These are phyloP conservation scores for Adelges cooleyi DNA, from an alignment of 1,140 invertebrate species.

Conservation along the genomic window DNA sequence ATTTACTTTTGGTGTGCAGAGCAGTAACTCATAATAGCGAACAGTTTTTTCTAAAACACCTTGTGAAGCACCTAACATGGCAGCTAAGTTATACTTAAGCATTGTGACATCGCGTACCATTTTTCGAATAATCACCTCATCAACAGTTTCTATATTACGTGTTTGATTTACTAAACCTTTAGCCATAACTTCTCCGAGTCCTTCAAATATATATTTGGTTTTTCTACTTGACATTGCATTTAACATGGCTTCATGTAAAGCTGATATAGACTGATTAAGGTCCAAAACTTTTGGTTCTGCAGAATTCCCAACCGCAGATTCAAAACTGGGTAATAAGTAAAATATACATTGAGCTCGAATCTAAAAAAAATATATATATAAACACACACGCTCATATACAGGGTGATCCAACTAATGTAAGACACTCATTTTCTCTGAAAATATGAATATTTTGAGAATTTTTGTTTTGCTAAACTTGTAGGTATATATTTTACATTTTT, in stretches of 20 bases:
- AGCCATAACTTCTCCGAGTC: constrained; percentile 73
- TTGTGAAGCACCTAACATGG: constrained; percentile 72
- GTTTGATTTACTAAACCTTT: constrained; percentile 74
- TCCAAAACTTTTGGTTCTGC: constrained; percentile 70
- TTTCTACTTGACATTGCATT: constrained; percentile 49
- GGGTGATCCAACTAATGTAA: no score
- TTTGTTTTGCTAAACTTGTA: no score
- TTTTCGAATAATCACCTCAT: constrained; percentile 60
- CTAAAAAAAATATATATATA: no score
- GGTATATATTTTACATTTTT: no score
- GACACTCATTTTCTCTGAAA: no score
- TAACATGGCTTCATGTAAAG: constrained; percentile 66
- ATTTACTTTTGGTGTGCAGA: constrained; percentile 64
- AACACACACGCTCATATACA: no score
- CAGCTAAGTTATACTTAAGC: constrained; percentile 72
- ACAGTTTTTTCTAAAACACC: constrained; percentile 75
- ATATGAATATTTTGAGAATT: no score
- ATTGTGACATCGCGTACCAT: constrained; percentile 80
- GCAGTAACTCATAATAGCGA: constrained; percentile 80
- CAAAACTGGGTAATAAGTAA: constrained; percentile 13
- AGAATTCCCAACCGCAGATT: constrained; percentile 48
- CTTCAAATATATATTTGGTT: constrained; percentile 81
- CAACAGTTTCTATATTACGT: constrained; percentile 65
- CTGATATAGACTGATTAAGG: constrained; percentile 62
- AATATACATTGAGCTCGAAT: constrained; percentile 30